A percentile compares a stretch with the other conserved stretches of the same genome.
phyloP scores from a whole-genome alignment of 35 echinoderm and acorn worm species.

The Ophioderma brevispina region DNA sequence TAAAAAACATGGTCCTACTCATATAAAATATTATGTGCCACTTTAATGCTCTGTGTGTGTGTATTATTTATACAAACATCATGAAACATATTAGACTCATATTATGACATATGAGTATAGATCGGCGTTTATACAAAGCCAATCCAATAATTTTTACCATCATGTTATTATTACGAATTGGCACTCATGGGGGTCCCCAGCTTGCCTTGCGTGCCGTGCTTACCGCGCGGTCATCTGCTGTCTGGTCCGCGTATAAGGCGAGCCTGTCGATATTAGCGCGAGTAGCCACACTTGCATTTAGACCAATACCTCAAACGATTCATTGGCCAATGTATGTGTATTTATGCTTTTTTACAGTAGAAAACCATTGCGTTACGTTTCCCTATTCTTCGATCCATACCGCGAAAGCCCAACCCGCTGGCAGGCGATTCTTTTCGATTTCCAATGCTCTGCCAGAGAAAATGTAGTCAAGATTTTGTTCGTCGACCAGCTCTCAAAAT shows the following conservation, averaged over 20 bases:
- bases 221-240: background rate
- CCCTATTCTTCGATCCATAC: background rate
- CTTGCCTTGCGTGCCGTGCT: background rate
- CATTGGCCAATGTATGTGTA: background rate
- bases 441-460: background rate
- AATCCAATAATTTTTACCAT: background rate
- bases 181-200: no score
- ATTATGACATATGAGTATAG: background rate
- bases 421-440: background rate
- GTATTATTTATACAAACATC: constrained; percentile 10
- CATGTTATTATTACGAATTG: no score
- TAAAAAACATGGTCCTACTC: no score
- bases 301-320: background rate
- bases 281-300: background rate
- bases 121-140: background rate
- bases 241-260: background rate
- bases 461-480: constrained; percentile 11
- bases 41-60: no score
- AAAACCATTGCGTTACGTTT: background rate
- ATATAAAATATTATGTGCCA: no score
- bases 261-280: background rate
- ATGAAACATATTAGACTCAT: background rate
- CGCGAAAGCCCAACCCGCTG: background rate
- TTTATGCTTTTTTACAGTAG: background rate
- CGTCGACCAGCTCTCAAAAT: background rate